These are phyloP conservation scores for Papilio gigon DNA, from an alignment of 2,888 invertebrate species.

Conservation along the genomic window DNA sequence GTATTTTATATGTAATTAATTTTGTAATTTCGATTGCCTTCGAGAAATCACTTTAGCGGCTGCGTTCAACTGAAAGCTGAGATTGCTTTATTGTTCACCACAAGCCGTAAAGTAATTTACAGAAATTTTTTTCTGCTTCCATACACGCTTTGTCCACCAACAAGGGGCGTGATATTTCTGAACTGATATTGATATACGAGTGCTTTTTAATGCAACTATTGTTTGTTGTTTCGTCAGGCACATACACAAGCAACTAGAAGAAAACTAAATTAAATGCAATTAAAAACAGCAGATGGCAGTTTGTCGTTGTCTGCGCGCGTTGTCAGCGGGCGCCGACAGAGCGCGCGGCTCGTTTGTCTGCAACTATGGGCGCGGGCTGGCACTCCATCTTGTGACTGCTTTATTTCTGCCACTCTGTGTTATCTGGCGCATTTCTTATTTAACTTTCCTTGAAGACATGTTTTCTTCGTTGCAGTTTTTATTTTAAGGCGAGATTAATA, in stretches of 20 bases:
- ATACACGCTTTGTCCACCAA: neutral
- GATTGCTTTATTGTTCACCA: neutral
- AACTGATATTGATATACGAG: neutral
- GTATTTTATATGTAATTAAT: conserved; percentile 26
- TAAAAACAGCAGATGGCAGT: neutral
- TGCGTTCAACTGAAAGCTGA: conserved; percentile 3
- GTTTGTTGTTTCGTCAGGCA: neutral
- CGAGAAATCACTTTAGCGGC: conserved; percentile 5
- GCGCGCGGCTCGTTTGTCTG: neutral
- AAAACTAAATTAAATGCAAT: neutral
- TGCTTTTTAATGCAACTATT: neutral
- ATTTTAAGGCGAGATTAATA: neutral
- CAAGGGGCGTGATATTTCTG: neutral
- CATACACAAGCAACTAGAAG: neutral
- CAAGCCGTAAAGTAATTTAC: neutral
- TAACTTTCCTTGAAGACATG: neutral
- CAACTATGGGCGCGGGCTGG: neutral
- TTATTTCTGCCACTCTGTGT: conserved; percentile 2
- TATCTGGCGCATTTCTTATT: conserved; percentile 13
- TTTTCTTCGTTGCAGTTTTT: neutral
- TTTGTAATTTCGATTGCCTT: conserved; percentile 26
- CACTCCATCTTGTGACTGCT: conserved; percentile 11
- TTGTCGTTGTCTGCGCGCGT: neutral
- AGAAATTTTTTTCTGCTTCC: neutral
- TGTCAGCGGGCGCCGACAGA: conserved; percentile 9